A percentile compares a stretch with the other conserved stretches of the same genome.
phyloP scores from a whole-genome alignment of 2,113 vertebrate species.

The Thunnus thynnus region DNA sequence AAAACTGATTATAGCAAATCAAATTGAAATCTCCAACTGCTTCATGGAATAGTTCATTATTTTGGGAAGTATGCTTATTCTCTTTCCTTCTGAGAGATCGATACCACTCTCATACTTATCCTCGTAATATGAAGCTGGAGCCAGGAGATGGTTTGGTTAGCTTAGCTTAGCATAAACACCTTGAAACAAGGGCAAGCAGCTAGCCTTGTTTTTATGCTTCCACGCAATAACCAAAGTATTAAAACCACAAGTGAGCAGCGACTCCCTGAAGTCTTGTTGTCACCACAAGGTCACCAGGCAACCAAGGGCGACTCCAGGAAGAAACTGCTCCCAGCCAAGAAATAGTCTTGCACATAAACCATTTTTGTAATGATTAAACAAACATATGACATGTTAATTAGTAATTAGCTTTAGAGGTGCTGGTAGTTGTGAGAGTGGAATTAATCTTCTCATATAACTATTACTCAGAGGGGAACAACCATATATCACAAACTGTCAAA shows the following conservation, averaged over 20 bases:
- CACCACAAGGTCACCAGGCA: background rate
- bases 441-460: background rate
- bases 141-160: background rate
- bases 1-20: slow-evolving; percentile 3
- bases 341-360: background rate
- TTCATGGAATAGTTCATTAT: background rate
- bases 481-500: background rate
- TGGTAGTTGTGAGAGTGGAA: background rate
- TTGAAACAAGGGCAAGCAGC: background rate
- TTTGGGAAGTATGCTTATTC: background rate
- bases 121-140: too few species aligned
- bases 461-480: background rate
- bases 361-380: too few species aligned
- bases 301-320: too few species aligned
- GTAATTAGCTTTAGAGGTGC: background rate
- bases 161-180: background rate
- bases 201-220: too few species aligned
- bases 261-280: background rate
- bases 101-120: too few species aligned
- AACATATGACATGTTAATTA: background rate
- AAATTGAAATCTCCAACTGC: background rate
- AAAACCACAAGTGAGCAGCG: too few species aligned
- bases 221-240: too few species aligned
- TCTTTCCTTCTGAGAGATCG: too few species aligned
- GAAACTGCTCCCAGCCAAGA: background rate